A percentile compares a stretch with the other conserved stretches of the same genome.
Evolutionary conservation across 2,797 vertebrate species (phyloP).

Genomic region (Spinus olivaceus): DNA sequence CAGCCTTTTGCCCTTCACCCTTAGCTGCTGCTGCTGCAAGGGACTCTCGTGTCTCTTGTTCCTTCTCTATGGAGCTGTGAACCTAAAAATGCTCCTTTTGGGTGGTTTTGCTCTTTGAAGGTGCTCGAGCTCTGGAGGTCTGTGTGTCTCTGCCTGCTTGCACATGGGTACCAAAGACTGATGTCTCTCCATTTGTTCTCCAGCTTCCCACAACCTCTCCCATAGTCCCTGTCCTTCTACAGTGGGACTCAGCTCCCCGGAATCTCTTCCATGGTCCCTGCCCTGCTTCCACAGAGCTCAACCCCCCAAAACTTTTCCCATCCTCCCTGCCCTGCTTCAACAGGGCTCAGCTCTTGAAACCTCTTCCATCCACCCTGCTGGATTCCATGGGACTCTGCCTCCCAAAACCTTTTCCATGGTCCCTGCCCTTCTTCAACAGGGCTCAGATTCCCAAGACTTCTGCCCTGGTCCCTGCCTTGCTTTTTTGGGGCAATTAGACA

Average conservation of each 20-base stretch:
- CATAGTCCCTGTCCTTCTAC: not conserved
- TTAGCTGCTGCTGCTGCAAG: not conserved
- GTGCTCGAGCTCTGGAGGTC: not conserved
- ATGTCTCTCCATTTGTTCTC: rapidly evolving
- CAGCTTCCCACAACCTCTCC: not conserved
- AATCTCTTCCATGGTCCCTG: not conserved
- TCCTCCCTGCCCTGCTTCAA: not conserved
- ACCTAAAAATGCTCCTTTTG: not conserved
- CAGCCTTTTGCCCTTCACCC: not conserved
- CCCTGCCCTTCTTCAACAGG: no score
- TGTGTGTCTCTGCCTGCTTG: not conserved
- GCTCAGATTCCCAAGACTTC: not conserved
- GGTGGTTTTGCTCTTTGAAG: not conserved
- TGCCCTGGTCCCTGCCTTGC: not conserved
- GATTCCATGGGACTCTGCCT: not conserved
- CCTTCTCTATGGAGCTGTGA: not conserved
- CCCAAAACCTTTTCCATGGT: not conserved
- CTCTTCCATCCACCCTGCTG: not conserved
- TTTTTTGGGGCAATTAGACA: not conserved
- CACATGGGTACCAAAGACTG: rapidly evolving
- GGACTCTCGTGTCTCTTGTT: not conserved
- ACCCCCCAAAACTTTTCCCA: not conserved
- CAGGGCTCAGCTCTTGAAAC: not conserved
- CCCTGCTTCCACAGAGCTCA: rapidly evolving
- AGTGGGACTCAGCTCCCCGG: not conserved